These are phyloP conservation scores for Cabera pusaria DNA, from an alignment of 2,888 invertebrate species.

Conservation along the genomic window DNA sequence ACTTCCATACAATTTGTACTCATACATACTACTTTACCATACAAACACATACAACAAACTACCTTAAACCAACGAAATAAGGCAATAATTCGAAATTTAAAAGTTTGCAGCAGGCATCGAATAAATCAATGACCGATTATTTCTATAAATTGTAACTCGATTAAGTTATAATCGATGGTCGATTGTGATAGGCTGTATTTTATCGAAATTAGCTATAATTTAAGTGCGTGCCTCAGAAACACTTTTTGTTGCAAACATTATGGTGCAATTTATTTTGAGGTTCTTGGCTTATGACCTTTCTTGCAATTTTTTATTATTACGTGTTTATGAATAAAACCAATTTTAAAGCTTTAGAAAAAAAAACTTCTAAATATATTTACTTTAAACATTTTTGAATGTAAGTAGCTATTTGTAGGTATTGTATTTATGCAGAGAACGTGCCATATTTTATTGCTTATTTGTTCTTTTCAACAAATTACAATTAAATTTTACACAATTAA, in stretches of 20 bases:
- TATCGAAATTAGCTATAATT: slow-evolving; percentile 34
- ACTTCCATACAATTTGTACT: slow-evolving; percentile 75
- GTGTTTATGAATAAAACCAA: too few relatives aligned
- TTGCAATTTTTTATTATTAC: too few relatives aligned
- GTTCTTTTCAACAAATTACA: too few relatives aligned
- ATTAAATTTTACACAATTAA: too few relatives aligned
- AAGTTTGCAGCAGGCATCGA: slow-evolving; percentile 39
- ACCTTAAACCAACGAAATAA: slow-evolving; percentile 31
- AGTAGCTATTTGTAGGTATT: too few relatives aligned
- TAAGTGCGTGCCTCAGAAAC: slow-evolving; percentile 5
- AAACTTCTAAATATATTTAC: too few relatives aligned
- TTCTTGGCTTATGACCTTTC: neutral
- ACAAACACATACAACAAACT: slow-evolving; percentile 37
- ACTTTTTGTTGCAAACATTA: too few relatives aligned
- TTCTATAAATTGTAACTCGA: slow-evolving; percentile 81
- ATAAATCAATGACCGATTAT: slow-evolving; percentile 81
- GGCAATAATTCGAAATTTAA: slow-evolving; percentile 28
- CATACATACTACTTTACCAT: slow-evolving; percentile 38
- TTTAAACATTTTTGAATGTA: too few relatives aligned
- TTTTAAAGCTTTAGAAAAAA: too few relatives aligned
- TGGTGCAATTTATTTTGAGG: slow-evolving; percentile 10
- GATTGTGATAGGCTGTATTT: slow-evolving; percentile 56
- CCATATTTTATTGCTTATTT: too few relatives aligned
- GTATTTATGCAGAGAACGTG: too few relatives aligned
- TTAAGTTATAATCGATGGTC: slow-evolving; percentile 77